Evolutionary conservation across 2,888 invertebrate species (phyloP).

Genomic region (Drosophila prolongata): DNA sequence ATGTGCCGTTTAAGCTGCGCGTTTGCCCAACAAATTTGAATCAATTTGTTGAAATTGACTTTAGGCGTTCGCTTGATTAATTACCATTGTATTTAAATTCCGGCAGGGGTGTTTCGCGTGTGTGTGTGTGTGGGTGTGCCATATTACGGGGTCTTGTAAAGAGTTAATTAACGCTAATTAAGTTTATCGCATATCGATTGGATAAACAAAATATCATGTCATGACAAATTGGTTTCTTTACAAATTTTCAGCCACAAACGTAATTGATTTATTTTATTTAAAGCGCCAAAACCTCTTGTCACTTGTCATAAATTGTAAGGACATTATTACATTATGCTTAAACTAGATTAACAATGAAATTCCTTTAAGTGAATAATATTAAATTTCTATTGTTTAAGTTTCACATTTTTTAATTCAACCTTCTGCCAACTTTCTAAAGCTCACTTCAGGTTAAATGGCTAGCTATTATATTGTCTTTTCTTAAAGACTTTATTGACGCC

Average conservation of each 20-base stretch:
- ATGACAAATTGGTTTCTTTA: conserved; percentile 28
- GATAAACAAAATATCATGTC: conserved; percentile 34
- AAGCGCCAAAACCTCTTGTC: conserved; percentile 22
- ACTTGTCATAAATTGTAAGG: background rate
- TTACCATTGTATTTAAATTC: conserved; percentile 62
- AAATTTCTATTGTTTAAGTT: too few relatives aligned
- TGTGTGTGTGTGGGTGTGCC: conserved; percentile 9
- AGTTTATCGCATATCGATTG: conserved; percentile 23
- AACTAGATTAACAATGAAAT: too few relatives aligned
- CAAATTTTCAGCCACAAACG: conserved; percentile 37
- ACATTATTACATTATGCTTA: background rate
- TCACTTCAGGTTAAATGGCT: too few relatives aligned
- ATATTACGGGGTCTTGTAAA: conserved; percentile 28
- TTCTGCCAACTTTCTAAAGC: too few relatives aligned
- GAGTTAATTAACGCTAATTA: conserved; percentile 44
- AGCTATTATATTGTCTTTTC: too few relatives aligned
- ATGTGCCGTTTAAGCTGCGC: conserved; percentile 30
- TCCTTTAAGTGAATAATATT: too few relatives aligned
- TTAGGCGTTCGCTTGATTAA: conserved; percentile 75
- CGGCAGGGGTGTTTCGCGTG: background rate
- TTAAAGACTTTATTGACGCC: conserved; percentile 26
- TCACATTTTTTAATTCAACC: too few relatives aligned
- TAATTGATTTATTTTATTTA: conserved; percentile 65
- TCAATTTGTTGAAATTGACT: conserved; percentile 80
- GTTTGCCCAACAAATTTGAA: conserved; percentile 75